Evolutionary conservation across 2,888 invertebrate genomes (phyloP).

Genomic region (Scaptomyza flava): DNA sequence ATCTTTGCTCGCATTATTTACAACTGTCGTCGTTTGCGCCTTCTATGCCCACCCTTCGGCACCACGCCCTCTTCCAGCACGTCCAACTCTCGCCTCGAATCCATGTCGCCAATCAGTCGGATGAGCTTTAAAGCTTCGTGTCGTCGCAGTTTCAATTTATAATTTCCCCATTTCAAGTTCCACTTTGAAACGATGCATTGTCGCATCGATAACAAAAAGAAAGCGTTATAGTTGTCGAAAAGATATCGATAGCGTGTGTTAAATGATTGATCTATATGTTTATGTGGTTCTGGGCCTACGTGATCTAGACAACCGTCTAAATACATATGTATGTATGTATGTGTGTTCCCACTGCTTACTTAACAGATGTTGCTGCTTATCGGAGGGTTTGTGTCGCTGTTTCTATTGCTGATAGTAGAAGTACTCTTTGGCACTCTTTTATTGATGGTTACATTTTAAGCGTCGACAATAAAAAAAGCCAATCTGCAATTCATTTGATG

Average conservation of each 20-base stretch:
- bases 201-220: constrained; percentile 12
- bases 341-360: constrained; percentile 38
- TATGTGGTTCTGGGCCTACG: not conserved
- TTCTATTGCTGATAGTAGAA: constrained; percentile 46
- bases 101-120: constrained; percentile 54
- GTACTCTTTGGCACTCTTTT: constrained; percentile 27
- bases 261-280: not conserved
- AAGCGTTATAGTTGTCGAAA: not conserved
- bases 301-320: not conserved
- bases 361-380: constrained; percentile 70
- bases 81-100: not conserved
- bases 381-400: constrained; percentile 27
- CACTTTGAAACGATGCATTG: no score
- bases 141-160: not conserved
- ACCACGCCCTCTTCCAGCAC: not conserved
- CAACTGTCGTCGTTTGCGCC: constrained; percentile 33
- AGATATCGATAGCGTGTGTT: not conserved
- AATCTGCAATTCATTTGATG: constrained; percentile 42
- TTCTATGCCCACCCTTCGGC: not conserved
- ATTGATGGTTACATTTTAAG: constrained; percentile 39
- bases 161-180: not conserved
- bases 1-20: constrained; percentile 66
- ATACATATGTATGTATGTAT: no score
- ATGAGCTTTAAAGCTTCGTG: constrained; percentile 48
- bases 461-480: constrained; percentile 24